A percentile compares a stretch with the other conserved stretches of the same genome.
Conservation (phyloP, 2,888 invertebrate genomes). For the Hartigia nigra region DNA sequence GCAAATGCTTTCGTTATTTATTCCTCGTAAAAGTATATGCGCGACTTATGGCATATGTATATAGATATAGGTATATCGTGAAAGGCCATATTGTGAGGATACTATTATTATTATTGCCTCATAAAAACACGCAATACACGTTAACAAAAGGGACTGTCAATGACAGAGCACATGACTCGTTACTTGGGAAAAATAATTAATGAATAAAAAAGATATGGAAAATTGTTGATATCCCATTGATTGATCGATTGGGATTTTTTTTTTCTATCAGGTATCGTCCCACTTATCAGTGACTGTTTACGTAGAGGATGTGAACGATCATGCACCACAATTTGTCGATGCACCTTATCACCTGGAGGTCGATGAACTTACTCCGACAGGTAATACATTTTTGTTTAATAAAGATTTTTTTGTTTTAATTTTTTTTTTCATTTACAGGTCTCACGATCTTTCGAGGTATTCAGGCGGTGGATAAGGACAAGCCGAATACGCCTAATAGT, state of each 20-base stretch:
- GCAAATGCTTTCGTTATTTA: background rate
- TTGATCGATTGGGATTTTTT: conserved; percentile 10
- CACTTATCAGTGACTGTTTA: conserved; percentile 88
- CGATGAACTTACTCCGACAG: conserved; percentile 83
- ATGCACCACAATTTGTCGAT: conserved; percentile 81
- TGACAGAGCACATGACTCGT: background rate
- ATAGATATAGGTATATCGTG: background rate
- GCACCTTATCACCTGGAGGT: conserved; percentile 84
- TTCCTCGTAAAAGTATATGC: background rate
- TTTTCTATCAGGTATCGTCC: conserved; percentile 77
- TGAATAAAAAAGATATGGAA: background rate
- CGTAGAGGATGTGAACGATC: conserved; percentile 89
- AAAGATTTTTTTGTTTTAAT: too few relatives aligned
- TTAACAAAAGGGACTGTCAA: background rate
- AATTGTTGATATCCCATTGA: background rate
- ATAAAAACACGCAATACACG: background rate
- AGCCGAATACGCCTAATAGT: conserved; percentile 89
- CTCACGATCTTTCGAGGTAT: conserved; percentile 85
- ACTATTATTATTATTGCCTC: background rate
- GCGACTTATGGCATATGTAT: background rate
- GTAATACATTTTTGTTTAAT: too few relatives aligned
- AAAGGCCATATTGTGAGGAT: background rate
- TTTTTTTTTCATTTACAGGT: conserved; percentile 67
- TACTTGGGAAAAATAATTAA: background rate
- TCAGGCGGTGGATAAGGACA: conserved; percentile 83